phyloP scores from a whole-genome alignment of 2,888 invertebrate genomes.

The Drosophila neonasuta region DNA sequence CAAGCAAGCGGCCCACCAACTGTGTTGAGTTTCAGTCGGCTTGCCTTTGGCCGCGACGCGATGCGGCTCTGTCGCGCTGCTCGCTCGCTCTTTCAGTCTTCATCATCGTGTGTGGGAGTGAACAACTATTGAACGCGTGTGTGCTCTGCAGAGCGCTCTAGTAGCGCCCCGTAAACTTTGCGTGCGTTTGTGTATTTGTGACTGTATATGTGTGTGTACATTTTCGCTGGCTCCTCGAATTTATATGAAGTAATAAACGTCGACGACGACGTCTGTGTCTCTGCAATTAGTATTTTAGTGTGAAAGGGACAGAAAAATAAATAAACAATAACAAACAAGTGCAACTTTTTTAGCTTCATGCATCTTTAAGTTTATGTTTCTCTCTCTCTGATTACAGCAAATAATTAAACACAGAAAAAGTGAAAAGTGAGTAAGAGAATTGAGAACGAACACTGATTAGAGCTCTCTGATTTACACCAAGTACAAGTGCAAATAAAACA shows the following conservation, averaged over 20 bases:
- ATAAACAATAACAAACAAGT: conserved; percentile 49
- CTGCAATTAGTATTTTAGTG: conserved; percentile 65
- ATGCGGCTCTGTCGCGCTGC: conserved; percentile 8
- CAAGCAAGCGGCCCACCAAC: conserved; percentile 15
- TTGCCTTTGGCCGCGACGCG: conserved; percentile 28
- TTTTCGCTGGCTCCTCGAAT: conserved; percentile 61
- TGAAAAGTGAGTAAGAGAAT: conserved; percentile 29
- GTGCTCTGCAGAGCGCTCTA: conserved; percentile 30
- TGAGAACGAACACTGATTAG: conserved; percentile 42
- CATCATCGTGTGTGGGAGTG: conserved; percentile 65
- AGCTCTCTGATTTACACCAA: conserved; percentile 14
- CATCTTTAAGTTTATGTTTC: conserved; percentile 39
- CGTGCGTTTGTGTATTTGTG: conserved; percentile 46
- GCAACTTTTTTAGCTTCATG: conserved; percentile 18
- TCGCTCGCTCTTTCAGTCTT: conserved; percentile 43
- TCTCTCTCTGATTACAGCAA: conserved; percentile 54
- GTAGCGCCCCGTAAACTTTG: conserved; percentile 49
- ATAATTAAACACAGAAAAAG: conserved; percentile 53
- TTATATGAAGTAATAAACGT: conserved; percentile 72
- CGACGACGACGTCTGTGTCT: conserved; percentile 10
- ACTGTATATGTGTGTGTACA: conserved; percentile 37
- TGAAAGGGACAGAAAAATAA: conserved; percentile 18
- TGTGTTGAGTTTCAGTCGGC: conserved; percentile 51
- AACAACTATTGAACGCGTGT: conserved; percentile 40
- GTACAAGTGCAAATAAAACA: conserved; percentile 51